These are phyloP conservation scores for Enhydra lutris DNA, from an alignment of 2,113 vertebrate genomes.

Conservation along the genomic window DNA sequence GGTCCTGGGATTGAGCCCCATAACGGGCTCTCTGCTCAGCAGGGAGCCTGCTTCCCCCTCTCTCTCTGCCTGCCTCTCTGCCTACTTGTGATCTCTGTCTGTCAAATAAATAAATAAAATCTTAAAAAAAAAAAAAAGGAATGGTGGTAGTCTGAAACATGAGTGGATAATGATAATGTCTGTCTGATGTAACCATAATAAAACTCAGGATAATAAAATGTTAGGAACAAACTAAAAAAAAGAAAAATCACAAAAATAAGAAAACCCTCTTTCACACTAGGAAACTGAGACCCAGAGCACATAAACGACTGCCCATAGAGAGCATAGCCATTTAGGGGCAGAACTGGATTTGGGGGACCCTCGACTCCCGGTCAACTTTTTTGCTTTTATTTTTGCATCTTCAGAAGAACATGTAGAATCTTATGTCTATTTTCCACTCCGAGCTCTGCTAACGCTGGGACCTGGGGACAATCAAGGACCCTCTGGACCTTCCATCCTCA, in stretches of 20 bases:
- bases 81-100: too few relatives aligned
- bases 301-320: not conserved
- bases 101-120: too few relatives aligned
- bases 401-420: not conserved
- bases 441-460: not conserved
- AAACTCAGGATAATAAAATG: not conserved
- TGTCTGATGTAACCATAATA: not conserved
- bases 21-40: too few relatives aligned
- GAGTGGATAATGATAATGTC: not conserved
- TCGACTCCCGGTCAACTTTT: not conserved
- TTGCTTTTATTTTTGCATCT: not conserved
- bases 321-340: not conserved
- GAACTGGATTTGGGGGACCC: not conserved
- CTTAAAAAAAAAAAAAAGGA: not conserved
- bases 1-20: too few relatives aligned
- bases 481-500: not conserved
- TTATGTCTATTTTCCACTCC: not conserved
- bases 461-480: not conserved
- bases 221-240: not conserved
- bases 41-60: too few relatives aligned
- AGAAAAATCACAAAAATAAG: not conserved
- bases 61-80: too few relatives aligned
- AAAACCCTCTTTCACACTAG: not conserved
- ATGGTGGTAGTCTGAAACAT: not conserved
- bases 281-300: not conserved